Evolutionary conservation across 2,888 invertebrate genomes (phyloP), one percentile per base, ranked within the genome.

Genomic region (Serripes groenlandicus): DNA sequence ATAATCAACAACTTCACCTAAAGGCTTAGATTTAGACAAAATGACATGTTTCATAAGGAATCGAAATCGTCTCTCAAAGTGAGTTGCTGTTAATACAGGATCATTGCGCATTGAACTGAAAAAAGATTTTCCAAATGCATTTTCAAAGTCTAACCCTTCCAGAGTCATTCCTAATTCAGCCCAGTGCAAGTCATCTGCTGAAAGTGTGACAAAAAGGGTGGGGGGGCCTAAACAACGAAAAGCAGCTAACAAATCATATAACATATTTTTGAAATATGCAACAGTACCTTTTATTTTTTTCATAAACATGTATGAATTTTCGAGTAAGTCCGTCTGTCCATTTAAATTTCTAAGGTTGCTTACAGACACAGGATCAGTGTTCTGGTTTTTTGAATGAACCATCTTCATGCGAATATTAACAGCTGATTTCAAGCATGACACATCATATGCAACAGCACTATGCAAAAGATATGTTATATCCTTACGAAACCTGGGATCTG

Each of bases 281-380:
- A 70, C 86, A 18, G 88, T 86, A 0, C 86, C 88, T 37, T 77
- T 30, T 11, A 86, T 82, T 37, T 81, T 73, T 81, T 87, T 88
- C 82, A 88, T 84, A 52, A 88, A 88, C 88, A 88, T 83, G 37
- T 80, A 86, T 3, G 85, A 87, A 49, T 85, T 85, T 34, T 85
- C 64, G 23, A 69, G 5, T 18, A 78, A 52, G 18, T 75, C 75
- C 28, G 35, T 4, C 62, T 80, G 54, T 26, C 30, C 5, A 52
- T 32, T n/a, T 37, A 70, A 4, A 64, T 69, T 64, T 49, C 56
- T 30, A 26, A 79, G 49, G 70, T 23, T 28, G 18, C 74, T 62
- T n/a, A 42, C 60, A 60, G 60, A 32, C 0, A 74, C 64, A 11
- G 77, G 60, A 68, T 60, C 52, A 68, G 69, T n/a, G 37, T 11